Conservation (phyloP, 2,113 vertebrate genomes). For the Variabilichromis moorii region DNA sequence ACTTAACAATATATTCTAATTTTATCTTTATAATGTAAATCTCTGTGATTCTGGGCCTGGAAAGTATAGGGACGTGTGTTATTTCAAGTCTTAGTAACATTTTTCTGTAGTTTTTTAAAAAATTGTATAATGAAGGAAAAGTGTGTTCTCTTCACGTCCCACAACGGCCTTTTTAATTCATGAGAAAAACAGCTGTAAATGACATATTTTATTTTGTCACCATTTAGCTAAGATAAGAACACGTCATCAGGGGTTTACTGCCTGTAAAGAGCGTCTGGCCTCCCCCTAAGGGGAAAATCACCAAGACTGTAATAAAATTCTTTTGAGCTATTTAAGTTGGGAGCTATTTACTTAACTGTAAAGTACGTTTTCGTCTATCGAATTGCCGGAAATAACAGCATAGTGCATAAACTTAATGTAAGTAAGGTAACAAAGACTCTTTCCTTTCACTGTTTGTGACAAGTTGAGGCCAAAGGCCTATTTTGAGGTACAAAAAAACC, state of each 20-base stretch:
- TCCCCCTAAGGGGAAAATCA: neutral
- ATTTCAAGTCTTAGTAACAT: neutral
- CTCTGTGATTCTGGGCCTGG: neutral
- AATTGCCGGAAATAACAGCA: neutral
- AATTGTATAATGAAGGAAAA: neutral
- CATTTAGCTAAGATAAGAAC: neutral
- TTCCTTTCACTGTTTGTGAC: neutral
- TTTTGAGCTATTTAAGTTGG: neutral
- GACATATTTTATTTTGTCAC: neutral
- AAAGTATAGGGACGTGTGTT: neutral
- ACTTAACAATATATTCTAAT: neutral
- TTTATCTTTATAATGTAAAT: neutral
- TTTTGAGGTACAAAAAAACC: neutral
- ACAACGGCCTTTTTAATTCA: neutral
- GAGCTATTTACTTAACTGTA: neutral
- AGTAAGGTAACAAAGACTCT: neutral
- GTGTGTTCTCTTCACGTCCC: neutral
- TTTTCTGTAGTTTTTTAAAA: neutral
- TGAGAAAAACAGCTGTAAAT: neutral
- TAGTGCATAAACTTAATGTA: neutral
- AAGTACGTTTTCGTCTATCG: neutral
- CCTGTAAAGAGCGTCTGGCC: neutral
- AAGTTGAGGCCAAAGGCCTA: neutral
- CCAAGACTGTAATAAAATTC: neutral
- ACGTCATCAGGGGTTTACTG: neutral